Conservation (phyloP, 1,140 invertebrate species). For the Parasteatoda tepidariorum region DNA sequence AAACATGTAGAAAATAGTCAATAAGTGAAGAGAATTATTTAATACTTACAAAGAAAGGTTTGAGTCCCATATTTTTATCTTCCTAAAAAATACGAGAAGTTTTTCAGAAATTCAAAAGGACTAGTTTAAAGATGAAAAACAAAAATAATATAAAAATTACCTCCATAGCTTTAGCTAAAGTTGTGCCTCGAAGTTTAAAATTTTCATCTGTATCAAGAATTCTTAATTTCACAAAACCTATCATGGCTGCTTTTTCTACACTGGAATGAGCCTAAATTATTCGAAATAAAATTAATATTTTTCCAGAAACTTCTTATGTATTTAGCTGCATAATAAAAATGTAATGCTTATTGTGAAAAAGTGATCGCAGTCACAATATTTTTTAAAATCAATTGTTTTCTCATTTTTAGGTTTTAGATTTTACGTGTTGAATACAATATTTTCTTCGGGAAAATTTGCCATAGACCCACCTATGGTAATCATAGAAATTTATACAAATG, state of each 20-base stretch:
- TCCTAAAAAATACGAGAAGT: slow-evolving; percentile 76
- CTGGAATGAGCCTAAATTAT: slow-evolving; percentile 94
- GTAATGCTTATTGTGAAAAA: too few species aligned
- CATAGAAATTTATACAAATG: too few species aligned
- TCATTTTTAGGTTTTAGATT: too few species aligned
- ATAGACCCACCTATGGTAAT: too few species aligned
- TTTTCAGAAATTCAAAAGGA: neutral
- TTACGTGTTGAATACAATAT: too few species aligned
- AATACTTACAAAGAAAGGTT: slow-evolving; percentile 95
- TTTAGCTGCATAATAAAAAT: too few species aligned
- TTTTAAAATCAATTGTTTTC: too few species aligned
- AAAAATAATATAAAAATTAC: slow-evolving; percentile 62
- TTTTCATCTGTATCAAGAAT: slow-evolving; percentile 97
- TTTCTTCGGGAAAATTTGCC: too few species aligned
- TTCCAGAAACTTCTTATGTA: neutral
- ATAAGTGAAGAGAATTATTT: too few species aligned
- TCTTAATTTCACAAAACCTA: slow-evolving; percentile 95
- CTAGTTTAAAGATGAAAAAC: neutral
- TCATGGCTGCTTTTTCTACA: slow-evolving; percentile 99
- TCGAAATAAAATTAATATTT: neutral
- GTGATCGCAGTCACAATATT: too few species aligned
- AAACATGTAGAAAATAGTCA: too few species aligned
- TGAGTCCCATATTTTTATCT: slow-evolving; percentile 87
- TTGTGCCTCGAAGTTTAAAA: slow-evolving; percentile 88
- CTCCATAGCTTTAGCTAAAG: slow-evolving; percentile 75